phyloP scores from a whole-genome alignment of 1,140 invertebrate genomes.

The Papilio machaon region DNA sequence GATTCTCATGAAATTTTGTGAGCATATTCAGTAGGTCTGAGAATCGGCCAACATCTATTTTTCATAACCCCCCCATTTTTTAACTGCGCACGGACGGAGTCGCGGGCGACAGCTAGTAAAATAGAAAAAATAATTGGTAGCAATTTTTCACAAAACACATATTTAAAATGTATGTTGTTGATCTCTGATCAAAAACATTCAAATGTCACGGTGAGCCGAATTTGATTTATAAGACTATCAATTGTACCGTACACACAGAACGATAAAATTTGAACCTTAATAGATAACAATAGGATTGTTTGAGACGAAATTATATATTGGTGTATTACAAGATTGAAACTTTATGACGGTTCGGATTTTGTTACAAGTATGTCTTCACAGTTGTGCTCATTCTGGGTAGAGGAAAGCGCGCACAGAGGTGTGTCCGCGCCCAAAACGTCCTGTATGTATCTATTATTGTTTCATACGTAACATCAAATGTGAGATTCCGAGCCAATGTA shows the following conservation, averaged over 20 bases:
- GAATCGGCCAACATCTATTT: no score
- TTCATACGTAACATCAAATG: neutral
- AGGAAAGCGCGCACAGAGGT: neutral
- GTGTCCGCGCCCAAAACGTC: no score
- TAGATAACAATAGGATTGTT: neutral
- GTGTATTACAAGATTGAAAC: slow-evolving; percentile 1
- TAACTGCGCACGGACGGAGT: no score
- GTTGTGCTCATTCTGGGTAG: neutral
- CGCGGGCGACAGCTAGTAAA: no score
- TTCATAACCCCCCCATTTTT: no score
- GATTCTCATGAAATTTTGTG: no score
- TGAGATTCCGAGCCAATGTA: neutral
- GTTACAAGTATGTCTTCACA: neutral
- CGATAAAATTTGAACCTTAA: slow-evolving; percentile 42
- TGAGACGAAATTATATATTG: neutral
- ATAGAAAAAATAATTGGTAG: slow-evolving; percentile 34
- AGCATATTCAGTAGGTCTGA: no score
- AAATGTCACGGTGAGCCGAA: slow-evolving; percentile 56
- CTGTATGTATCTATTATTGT: no score
- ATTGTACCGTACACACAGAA: neutral
- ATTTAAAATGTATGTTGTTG: slow-evolving; percentile 61
- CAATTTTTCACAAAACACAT: slow-evolving; percentile 48
- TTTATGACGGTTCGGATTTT: neutral
- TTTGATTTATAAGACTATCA: slow-evolving; percentile 70
- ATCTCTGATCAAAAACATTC: slow-evolving; percentile 73